Evolutionary conservation across 2,888 invertebrate genomes (phyloP).

Genomic region (Emmelina monodactyla): DNA sequence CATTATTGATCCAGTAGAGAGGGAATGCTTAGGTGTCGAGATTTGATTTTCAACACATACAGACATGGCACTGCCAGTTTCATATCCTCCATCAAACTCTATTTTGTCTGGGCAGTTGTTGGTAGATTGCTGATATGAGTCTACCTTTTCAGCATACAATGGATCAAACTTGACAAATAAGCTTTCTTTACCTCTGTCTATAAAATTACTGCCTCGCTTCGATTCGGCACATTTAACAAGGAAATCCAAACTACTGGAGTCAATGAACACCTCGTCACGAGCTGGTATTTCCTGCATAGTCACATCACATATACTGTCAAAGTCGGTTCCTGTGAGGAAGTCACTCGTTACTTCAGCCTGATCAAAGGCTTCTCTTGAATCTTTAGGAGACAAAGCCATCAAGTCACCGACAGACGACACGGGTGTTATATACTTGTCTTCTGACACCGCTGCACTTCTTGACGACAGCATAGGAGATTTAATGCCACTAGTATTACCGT

Average conservation of each 20-base stretch:
- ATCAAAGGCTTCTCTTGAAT: constrained; percentile 21
- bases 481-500: constrained; percentile 8
- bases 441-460: constrained; percentile 29
- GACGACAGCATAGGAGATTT: constrained; percentile 32
- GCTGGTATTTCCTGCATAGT: constrained; percentile 46
- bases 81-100: constrained; percentile 49
- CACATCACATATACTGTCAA: constrained; percentile 48
- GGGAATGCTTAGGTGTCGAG: constrained; percentile 30
- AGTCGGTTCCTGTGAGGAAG: constrained; percentile 43
- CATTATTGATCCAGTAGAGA: constrained; percentile 30
- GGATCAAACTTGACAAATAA: constrained; percentile 73
- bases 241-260: constrained; percentile 65
- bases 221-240: constrained; percentile 54
- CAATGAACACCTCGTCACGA: constrained; percentile 56
- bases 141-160: constrained; percentile 38
- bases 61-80: constrained; percentile 46
- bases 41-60: constrained; percentile 32
- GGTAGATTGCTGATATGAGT: constrained; percentile 19
- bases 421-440: constrained; percentile 42
- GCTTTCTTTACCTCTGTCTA: constrained; percentile 66
- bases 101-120: constrained; percentile 28
- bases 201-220: constrained; percentile 30
- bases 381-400: constrained; percentile 43
- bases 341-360: constrained; percentile 35
- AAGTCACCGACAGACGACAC: constrained; percentile 45